phyloP scores from a whole-genome alignment of 2,113 vertebrate species.

The Hippocampus comes region DNA sequence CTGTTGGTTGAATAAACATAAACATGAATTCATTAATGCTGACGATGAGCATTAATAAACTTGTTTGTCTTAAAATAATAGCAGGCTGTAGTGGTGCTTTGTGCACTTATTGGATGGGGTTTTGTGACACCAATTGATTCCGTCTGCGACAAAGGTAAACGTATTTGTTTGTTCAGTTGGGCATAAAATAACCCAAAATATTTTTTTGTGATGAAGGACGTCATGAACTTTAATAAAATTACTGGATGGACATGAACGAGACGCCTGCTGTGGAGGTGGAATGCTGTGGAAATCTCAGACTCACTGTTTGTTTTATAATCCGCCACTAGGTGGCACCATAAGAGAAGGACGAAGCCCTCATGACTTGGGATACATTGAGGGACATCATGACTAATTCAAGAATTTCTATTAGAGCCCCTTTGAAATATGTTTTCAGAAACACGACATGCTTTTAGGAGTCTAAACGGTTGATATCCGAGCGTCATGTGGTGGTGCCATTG shows the following conservation, averaged over 20 bases:
- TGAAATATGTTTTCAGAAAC: background rate
- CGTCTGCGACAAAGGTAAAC: background rate
- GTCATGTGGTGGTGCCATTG: constrained; percentile 14
- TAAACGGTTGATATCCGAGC: background rate
- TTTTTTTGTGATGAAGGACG: background rate
- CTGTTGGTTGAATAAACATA: background rate
- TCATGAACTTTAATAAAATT: background rate
- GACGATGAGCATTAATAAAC: background rate
- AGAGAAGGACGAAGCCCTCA: constrained; percentile 33
- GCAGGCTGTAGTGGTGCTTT: too few species aligned
- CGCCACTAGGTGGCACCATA: constrained; percentile 64
- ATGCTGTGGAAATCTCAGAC: too few species aligned
- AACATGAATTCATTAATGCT: constrained; percentile 1
- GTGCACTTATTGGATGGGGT: background rate
- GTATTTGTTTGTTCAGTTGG: background rate
- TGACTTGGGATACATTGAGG: background rate
- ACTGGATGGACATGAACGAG: background rate
- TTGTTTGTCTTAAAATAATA: background rate
- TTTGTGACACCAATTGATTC: background rate
- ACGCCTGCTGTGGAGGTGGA: background rate
- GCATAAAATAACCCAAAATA: background rate
- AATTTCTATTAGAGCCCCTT: background rate
- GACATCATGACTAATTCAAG: background rate
- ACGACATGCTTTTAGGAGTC: background rate
- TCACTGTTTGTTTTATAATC: background rate